These are phyloP conservation scores for Bruchidius siliquastri DNA, from an alignment of 2,888 invertebrate species.

Conservation along the genomic window DNA sequence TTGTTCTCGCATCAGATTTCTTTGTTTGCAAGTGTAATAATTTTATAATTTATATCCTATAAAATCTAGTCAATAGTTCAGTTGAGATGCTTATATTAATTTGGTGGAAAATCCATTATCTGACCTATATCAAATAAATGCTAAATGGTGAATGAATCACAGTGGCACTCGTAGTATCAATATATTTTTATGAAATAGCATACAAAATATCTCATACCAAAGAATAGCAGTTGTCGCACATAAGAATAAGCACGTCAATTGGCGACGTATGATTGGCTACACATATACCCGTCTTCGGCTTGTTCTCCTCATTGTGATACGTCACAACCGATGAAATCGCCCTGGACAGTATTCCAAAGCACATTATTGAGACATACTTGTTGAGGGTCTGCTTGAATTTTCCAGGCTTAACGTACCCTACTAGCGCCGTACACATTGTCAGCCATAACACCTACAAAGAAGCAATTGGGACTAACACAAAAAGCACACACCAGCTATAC, in stretches of 20 bases:
- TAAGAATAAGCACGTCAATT: constrained; percentile 92
- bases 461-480: constrained; percentile 12
- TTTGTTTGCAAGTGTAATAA: no score
- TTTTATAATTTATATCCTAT: no score
- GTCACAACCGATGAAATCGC: constrained; percentile 85
- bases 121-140: no score
- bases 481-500: constrained; percentile 4
- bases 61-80: no score
- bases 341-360: constrained; percentile 88
- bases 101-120: no score
- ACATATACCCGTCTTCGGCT: constrained; percentile 81
- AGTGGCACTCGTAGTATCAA: background rate
- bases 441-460: constrained; percentile 77
- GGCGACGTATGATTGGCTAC: constrained; percentile 99
- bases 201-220: constrained; percentile 65
- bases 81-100: no score
- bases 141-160: no score
- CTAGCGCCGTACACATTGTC: constrained; percentile 77
- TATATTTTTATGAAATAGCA: background rate
- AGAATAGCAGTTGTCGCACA: constrained; percentile 96
- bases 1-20: no score
- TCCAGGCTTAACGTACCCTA: constrained; percentile 78
- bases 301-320: constrained; percentile 82
- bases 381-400: constrained; percentile 75
- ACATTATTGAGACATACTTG: constrained; percentile 76